phyloP scores from a whole-genome alignment of 2,888 invertebrate species.

The Cephus nigrinus region DNA sequence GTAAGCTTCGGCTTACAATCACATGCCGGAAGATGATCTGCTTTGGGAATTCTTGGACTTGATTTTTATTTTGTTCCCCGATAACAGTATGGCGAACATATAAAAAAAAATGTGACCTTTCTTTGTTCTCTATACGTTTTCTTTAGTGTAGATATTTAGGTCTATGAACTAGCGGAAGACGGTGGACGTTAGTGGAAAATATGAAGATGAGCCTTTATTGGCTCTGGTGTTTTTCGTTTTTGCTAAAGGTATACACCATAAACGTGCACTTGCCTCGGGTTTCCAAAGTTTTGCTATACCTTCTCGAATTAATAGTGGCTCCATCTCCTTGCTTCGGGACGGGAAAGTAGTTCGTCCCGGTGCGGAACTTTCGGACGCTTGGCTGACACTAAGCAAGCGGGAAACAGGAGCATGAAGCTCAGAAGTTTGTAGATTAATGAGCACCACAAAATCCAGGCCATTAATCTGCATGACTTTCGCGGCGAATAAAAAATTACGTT shows the following conservation, averaged over 20 bases:
- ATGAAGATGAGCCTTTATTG: neutral
- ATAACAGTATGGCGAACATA: neutral
- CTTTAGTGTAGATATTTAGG: neutral
- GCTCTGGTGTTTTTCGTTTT: neutral
- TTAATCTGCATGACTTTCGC: slow-evolving; percentile 7
- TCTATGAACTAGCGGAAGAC: neutral
- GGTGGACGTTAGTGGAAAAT: neutral
- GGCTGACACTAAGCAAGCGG: neutral
- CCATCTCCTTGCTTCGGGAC: neutral
- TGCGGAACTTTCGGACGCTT: neutral
- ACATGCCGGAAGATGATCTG: slow-evolving; percentile 24
- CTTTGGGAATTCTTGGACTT: slow-evolving; percentile 11
- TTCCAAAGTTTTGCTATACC: neutral
- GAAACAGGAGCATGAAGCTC: neutral
- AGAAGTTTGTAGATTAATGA: slow-evolving; percentile 14
- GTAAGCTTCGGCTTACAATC: slow-evolving; percentile 21
- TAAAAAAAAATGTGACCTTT: neutral
- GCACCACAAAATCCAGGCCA: slow-evolving; percentile 1
- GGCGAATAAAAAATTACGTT: slow-evolving; percentile 12
- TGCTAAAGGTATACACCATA: neutral
- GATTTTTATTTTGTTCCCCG: neutral
- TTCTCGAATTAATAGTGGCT: neutral
- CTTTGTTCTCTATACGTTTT: neutral
- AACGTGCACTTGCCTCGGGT: neutral
- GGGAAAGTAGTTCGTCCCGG: neutral